Conservation (phyloP, 1,140 invertebrate species). For the Pemphigus obesinymphae region DNA sequence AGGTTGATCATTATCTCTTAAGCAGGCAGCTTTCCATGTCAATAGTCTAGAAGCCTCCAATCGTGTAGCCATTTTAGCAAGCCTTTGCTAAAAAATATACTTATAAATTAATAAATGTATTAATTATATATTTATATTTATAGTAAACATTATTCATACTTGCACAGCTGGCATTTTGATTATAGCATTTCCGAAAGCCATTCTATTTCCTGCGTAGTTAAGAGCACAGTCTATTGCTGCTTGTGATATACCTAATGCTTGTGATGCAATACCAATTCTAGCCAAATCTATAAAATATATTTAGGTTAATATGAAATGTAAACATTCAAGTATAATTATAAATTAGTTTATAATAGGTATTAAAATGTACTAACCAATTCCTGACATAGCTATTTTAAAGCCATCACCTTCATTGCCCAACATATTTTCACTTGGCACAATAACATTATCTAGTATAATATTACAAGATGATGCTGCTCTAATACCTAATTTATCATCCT, state of each 20-base stretch:
- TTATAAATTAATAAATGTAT: background rate
- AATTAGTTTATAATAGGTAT: background rate
- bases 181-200: conserved; percentile 58
- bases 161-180: conserved; percentile 58
- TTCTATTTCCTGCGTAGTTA: conserved; percentile 58
- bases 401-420: conserved; percentile 56
- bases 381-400: conserved; percentile 62
- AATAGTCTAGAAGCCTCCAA: conserved; percentile 57
- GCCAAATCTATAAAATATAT: conserved; percentile 52
- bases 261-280: conserved; percentile 57
- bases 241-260: conserved; percentile 56
- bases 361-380: conserved; percentile 31
- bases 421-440: conserved; percentile 61
- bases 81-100: conserved; percentile 44
- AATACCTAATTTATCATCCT: conserved; percentile 69
- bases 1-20: conserved; percentile 56
- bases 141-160: conserved; percentile 43
- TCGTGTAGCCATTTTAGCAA: conserved; percentile 59
- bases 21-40: conserved; percentile 58
- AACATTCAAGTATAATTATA: background rate
- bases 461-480: conserved; percentile 71
- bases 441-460: conserved; percentile 68
- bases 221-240: conserved; percentile 61
- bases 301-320: background rate
- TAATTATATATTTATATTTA: background rate